Evolutionary conservation across 2,113 vertebrate genomes (phyloP), one percentile per base, ranked within the genome.

Genomic region (Arvicanthis niloticus): DNA sequence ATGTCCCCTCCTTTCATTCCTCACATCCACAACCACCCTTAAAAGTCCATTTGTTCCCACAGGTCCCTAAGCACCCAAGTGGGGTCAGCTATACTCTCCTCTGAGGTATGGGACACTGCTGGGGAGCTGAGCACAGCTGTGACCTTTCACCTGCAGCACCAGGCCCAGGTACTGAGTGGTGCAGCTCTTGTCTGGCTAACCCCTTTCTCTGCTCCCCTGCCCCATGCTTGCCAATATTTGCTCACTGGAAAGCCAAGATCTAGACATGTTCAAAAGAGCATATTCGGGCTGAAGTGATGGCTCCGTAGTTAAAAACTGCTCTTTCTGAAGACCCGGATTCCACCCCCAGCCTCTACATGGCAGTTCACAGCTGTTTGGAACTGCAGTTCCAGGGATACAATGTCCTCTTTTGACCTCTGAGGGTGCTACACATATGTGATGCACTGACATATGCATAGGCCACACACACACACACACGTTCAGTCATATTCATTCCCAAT

Each of bases 61-160:
- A 99, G 99, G 96, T 98, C 98, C 82, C 58, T 98, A 93, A 95
- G 98, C 82, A 99, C 99, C 7, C 16, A 97, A 0, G 98, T 99
- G 98, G 99, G 99, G 51, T 99, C 99, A 0, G 99, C 99, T 2
- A 96, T 99, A 82, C 99, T 99, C 93, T 99, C 99, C 3, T 98
- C 98, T 12, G 95, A 98, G 4, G 98, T 99, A 76, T 98, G 99
- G 96, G 97, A 98, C 0, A 97, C 98, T 11, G 86, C 96, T 8
- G 98, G 98, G 96, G 98, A 98, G 15, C 85, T 99, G 17, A 99
- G 98, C 98, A 98, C 98, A 0, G 98, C 99, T 0, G 99, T 99
- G 88, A 98, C 67, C 84, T 99, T 99, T 96, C 99, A 91, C 60
- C 99, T 99, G 67, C 98, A 96, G 84, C 99, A 99, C 97, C 98